Evolutionary conservation across 2,797 vertebrate species (phyloP).

Genomic region (Sebastes aleutianus): DNA sequence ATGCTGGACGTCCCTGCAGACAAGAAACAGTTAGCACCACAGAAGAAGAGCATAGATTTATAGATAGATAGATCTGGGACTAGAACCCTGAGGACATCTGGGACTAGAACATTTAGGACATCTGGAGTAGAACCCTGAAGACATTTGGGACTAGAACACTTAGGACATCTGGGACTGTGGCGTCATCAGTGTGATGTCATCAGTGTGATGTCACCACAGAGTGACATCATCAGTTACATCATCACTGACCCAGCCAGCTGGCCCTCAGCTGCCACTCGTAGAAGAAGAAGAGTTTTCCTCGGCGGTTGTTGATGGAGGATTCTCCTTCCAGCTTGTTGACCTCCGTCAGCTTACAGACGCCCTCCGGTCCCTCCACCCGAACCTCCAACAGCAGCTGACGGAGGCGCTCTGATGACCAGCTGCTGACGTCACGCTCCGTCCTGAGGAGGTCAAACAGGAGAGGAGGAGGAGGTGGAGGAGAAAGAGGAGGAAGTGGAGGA

Average conservation of each 20-base stretch:
- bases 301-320: constrained; percentile 94
- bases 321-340: constrained; percentile 90
- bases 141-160: no score
- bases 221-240: background rate
- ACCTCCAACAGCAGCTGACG: constrained; percentile 86
- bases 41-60: background rate
- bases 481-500: no score
- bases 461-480: background rate
- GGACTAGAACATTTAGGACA: no score
- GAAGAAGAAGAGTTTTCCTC: constrained; percentile 95
- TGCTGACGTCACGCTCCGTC: constrained; percentile 93
- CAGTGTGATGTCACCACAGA: background rate
- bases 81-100: no score
- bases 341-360: constrained; percentile 88
- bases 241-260: constrained; percentile 87
- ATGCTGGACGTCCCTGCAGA: constrained; percentile 83
- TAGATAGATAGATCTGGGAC: no score
- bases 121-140: no score
- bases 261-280: constrained; percentile 92
- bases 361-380: constrained; percentile 83
- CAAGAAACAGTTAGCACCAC: background rate
- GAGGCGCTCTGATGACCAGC: constrained; percentile 91
- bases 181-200: background rate
- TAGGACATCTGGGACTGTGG: no score
- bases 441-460: constrained; percentile 61